Percentiles rank a stretch among this genome's conserved stretches.
Evolutionary conservation across 2,888 invertebrate species (phyloP).

Genomic region (Parnassius apollo): DNA sequence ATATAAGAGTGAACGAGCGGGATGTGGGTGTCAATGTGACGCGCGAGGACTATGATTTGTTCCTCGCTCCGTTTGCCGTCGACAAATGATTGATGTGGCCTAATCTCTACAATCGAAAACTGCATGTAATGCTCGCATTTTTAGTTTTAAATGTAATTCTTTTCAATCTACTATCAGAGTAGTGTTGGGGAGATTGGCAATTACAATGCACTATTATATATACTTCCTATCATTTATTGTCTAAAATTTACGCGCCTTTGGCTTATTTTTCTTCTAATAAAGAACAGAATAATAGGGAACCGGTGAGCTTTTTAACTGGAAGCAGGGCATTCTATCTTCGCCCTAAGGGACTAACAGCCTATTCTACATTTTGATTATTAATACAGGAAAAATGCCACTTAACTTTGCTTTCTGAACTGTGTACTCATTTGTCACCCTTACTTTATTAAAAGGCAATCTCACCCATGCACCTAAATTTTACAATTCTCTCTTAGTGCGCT

Average conservation of each 20-base stretch:
- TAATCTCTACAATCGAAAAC: slow-evolving; percentile 65
- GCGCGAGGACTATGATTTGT: slow-evolving; percentile 75
- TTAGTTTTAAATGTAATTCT: slow-evolving; percentile 41
- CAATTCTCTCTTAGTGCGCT: no score
- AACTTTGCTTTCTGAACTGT: no score
- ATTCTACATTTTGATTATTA: no score
- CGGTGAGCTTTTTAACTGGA: no score
- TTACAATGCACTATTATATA: slow-evolving; percentile 9
- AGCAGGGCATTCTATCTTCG: no score
- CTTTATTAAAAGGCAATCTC: no score
- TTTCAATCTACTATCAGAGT: slow-evolving; percentile 16
- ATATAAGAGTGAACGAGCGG: slow-evolving; percentile 37
- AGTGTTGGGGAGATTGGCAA: slow-evolving; percentile 15
- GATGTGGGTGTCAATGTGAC: slow-evolving; percentile 73
- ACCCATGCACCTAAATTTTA: no score
- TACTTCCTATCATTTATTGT: not conserved
- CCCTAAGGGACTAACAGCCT: no score
- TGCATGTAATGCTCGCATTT: slow-evolving; percentile 60
- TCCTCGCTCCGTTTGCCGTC: slow-evolving; percentile 69
- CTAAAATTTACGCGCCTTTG: not conserved
- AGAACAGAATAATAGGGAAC: no score
- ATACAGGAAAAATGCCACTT: no score
- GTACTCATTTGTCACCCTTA: no score
- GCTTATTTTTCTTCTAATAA: not conserved
- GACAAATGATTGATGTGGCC: slow-evolving; percentile 69